A percentile compares a stretch with the other conserved stretches of the same genome.
Evolutionary conservation across 2,797 vertebrate species (phyloP).

Genomic region (Sebastes melanostomus): DNA sequence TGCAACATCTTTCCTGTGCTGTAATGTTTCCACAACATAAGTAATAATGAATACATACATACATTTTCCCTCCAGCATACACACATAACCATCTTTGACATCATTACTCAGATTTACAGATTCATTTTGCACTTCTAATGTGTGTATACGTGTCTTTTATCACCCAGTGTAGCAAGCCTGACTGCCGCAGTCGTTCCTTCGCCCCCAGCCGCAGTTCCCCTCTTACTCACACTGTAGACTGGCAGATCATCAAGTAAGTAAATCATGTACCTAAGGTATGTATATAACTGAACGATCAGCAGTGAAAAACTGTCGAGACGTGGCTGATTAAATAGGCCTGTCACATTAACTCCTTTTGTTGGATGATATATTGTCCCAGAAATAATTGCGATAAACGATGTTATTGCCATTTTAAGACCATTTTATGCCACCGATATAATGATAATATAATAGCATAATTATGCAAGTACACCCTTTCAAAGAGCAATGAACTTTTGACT

Average conservation of each 20-base stretch:
- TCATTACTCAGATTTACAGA: background rate
- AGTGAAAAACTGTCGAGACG: background rate
- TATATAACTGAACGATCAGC: background rate
- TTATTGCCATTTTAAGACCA: background rate
- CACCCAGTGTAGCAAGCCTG: conserved; percentile 84
- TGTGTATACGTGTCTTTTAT: conserved; percentile 30
- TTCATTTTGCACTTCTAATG: background rate
- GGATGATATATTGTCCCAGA: no score
- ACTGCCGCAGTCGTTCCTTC: conserved; percentile 90
- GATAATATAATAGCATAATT: background rate
- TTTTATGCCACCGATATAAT: background rate
- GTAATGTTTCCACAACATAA: background rate
- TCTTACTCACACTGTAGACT: conserved; percentile 93
- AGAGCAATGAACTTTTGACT: background rate
- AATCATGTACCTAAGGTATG: rapidly evolving
- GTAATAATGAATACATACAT: background rate
- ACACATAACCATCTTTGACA: background rate
- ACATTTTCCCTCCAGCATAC: background rate
- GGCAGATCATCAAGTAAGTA: conserved; percentile 95
- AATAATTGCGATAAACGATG: background rate
- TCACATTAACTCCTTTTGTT: no score
- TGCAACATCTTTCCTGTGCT: background rate
- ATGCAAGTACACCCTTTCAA: no score
- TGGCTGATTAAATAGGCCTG: background rate
- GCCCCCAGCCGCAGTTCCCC: conserved; percentile 86